Percentiles rank a stretch among this genome's conserved stretches.
phyloP scores from a whole-genome alignment of 2,113 vertebrate species.

The Oceanodroma tethys region DNA sequence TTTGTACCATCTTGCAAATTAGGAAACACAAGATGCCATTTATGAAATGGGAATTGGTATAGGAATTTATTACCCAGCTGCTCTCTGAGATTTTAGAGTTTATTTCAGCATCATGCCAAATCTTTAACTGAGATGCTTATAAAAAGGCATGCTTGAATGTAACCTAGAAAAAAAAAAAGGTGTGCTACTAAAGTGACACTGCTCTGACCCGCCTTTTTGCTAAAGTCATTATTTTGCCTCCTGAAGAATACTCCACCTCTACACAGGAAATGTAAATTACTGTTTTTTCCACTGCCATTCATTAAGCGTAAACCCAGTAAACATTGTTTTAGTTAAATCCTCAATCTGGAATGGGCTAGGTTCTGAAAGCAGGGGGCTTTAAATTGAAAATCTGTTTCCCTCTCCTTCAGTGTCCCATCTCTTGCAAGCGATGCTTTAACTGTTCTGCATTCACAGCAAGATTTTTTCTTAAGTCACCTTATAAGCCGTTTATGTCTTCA shows the following conservation, averaged over 20 bases:
- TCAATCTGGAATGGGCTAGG: not conserved
- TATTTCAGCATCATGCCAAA: not conserved
- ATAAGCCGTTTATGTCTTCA: not conserved
- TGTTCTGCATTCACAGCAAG: not conserved
- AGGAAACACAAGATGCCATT: not conserved
- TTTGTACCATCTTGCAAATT: not conserved
- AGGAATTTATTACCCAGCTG: not conserved
- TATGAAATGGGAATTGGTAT: not conserved
- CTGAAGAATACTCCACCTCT: not conserved
- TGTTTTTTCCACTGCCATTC: conserved; percentile 6
- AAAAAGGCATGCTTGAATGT: not conserved
- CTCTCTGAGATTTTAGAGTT: not conserved
- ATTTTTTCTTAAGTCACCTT: not conserved
- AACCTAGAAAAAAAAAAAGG: not conserved
- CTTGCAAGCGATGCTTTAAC: not conserved
- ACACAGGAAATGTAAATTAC: not conserved
- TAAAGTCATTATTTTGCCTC: not conserved
- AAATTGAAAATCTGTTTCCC: not conserved
- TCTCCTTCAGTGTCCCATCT: not conserved
- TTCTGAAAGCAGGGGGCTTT: not conserved
- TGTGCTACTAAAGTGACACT: not conserved
- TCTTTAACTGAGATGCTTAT: not conserved
- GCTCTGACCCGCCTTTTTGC: not conserved
- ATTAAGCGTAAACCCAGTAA: not conserved
- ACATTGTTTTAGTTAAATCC: not conserved